Base-by-base conservation (phyloP, 2,797 vertebrate genomes). In the Loris lydekkerianus region DNA sequence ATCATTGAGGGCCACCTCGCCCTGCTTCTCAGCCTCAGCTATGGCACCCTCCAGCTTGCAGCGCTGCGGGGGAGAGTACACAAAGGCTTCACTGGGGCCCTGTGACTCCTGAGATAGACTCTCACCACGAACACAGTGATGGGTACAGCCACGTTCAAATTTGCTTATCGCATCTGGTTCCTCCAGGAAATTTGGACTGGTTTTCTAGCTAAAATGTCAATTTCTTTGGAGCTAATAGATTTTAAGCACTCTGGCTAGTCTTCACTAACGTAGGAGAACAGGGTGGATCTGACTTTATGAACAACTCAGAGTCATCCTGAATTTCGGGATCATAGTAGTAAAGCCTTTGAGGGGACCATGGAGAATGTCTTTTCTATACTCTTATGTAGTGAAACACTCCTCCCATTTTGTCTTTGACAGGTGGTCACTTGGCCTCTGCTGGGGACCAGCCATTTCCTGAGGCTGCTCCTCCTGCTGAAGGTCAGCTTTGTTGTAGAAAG, bases 41-140 rank as follows among this genome's bases (percentile, higher is more conserved):
- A 96, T 17, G 7, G 97, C 96, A 0, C 60, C 94, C 82, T 98
- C 97, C 2, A 97, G 90, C 49, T 96, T 97, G 91, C 94, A 75
- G 23, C 97, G 87, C 98, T 98, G 85, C 65, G 93, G 89, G 81
- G 80, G 9, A 97, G 46, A 86, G 10, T 58, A 92, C 5, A 89
- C 73, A 91, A 95, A 4, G 21, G 9, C 3, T 97, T 97, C 0
- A 97, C 3, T 23, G 63, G 84, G 46, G 0, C 4, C 37, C 58
- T n/a, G 2, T 34, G 75, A 63, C 18, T 6, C 43, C n/a, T 34
- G 21, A 61, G 40, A 10, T 7, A 3, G 31, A 37, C 14, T 86
- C 27, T 65, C 83, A 27, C 65, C 56, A 21, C 17, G 46, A 75
- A 27, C 29, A 2, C 7, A 7, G n/a, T 61, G 31, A 15, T 63